A percentile compares a stretch with the other conserved stretches of the same genome.
These are phyloP conservation scores for Melipona quadrifasciata DNA, from an alignment of 1,140 invertebrate species.

Conservation along the genomic window DNA sequence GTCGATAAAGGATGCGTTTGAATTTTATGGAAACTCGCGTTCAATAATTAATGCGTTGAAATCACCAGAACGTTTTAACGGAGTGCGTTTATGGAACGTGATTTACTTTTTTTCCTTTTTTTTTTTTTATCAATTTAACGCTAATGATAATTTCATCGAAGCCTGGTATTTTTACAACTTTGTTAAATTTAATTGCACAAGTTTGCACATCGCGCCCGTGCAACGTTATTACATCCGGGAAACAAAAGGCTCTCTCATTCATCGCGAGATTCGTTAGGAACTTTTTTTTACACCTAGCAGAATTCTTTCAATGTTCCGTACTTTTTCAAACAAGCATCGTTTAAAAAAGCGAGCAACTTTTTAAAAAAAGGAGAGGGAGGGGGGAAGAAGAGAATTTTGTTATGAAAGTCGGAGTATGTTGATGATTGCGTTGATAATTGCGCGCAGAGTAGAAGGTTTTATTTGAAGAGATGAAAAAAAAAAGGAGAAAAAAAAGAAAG, in stretches of 20 bases:
- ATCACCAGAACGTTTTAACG: background rate
- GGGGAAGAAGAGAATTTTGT: too few relatives aligned
- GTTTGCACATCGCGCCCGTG: background rate
- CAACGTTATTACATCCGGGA: background rate
- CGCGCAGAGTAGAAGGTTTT: background rate
- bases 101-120: background rate
- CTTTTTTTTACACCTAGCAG: background rate
- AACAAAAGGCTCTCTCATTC: background rate
- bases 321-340: background rate
- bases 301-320: background rate
- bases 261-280: background rate
- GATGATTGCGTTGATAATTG: background rate
- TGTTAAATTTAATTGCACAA: background rate
- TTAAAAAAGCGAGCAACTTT: background rate
- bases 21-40: background rate
- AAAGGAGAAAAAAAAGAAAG: accelerated
- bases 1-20: too few relatives aligned
- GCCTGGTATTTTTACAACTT: background rate
- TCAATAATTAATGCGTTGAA: background rate
- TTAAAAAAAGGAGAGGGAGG: too few relatives aligned
- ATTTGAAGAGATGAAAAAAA: background rate
- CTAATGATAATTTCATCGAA: background rate
- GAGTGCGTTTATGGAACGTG: background rate
- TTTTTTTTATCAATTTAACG: background rate
- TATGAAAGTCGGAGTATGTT: background rate